These are phyloP conservation scores for Virgularia gustaviana DNA, from an alignment of 92 coral and sea anemone genomes.

Conservation along the genomic window DNA sequence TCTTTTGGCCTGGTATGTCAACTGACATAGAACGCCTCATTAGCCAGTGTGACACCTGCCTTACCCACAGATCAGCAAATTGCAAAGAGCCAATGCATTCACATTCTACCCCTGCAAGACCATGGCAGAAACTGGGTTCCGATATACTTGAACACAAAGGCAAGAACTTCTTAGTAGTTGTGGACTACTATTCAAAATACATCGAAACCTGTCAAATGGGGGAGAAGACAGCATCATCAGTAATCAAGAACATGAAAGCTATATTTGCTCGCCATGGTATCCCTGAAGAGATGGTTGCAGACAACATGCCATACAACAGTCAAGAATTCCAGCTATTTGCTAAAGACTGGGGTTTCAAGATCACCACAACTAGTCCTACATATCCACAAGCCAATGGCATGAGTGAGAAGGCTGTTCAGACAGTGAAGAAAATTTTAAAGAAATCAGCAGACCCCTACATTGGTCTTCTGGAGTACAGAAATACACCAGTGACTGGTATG, in stretches of 20 bases:
- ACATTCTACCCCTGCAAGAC: constrained; percentile 45
- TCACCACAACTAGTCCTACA: constrained; percentile 62
- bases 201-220: constrained; percentile 47
- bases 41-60: constrained; percentile 39
- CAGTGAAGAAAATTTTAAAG: constrained; percentile 43
- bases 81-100: constrained; percentile 45
- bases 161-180: constrained; percentile 52
- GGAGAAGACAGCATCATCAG: constrained; percentile 54
- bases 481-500: constrained; percentile 56
- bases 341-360: constrained; percentile 54
- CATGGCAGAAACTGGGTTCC: constrained; percentile 62
- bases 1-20: constrained; percentile 56
- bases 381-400: constrained; percentile 55
- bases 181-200: constrained; percentile 56
- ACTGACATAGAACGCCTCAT: constrained; percentile 43
- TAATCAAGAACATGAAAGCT: constrained; percentile 54
- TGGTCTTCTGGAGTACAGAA: constrained; percentile 51
- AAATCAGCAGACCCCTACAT: constrained; percentile 51
- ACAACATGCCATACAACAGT: constrained; percentile 63
- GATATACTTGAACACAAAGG: constrained; percentile 57
- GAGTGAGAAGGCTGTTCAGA: constrained; percentile 54
- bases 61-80: constrained; percentile 45
- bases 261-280: constrained; percentile 59
- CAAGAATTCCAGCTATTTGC: constrained; percentile 57
- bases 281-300: constrained; percentile 62